Evolutionary conservation across 1,140 invertebrate species (phyloP), one percentile per base, ranked within the genome.

Genomic region (Orchesella cincta): DNA sequence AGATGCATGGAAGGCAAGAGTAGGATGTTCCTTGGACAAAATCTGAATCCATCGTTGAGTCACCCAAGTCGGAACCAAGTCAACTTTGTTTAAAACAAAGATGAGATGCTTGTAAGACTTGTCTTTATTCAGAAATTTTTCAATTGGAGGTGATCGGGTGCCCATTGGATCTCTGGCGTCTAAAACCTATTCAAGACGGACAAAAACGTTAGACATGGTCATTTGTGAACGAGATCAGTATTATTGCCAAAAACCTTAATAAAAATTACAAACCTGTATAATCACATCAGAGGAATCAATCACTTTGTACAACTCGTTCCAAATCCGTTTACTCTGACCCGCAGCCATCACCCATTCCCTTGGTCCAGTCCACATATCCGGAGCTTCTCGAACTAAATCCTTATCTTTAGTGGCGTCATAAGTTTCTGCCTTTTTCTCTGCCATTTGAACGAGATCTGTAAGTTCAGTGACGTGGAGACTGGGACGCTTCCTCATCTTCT

Each of bases 271-370:
- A 71, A 91, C 89, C 89, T 99, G 95, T 20, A 99, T 86, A 29
- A 99, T 85, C 8, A 99, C 96, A 90, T 99, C 98, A 0, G 97
- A 98, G 12, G 97, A 99, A 86, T 99, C 98, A 67, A 99, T 93
- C 14, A 99, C 97, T 90, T 99, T 99, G 85, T 99, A 98, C 8
- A 99, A 86, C 86, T 99, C 98, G 88, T 97, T 98, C 98, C 98
- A 99, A 83, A 99, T 98, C 82, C 98, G 89, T 87, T 91, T 97
- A 83, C 96, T 98, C 85, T 97, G 95, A 1, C 98, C 98, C 35
- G 95, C 94, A 71, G 88, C 90, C 90, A 96, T 96, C 1, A 96
- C 90, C 81, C 80, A 83, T 75, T 87, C 87, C 76, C 83, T 76
- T 2, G 83, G 83, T 28, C 84, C 84, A 64, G 84, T 83, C 92